Evolutionary conservation across 2,888 invertebrate genomes (phyloP).

Genomic region (Nudaria mundana): DNA sequence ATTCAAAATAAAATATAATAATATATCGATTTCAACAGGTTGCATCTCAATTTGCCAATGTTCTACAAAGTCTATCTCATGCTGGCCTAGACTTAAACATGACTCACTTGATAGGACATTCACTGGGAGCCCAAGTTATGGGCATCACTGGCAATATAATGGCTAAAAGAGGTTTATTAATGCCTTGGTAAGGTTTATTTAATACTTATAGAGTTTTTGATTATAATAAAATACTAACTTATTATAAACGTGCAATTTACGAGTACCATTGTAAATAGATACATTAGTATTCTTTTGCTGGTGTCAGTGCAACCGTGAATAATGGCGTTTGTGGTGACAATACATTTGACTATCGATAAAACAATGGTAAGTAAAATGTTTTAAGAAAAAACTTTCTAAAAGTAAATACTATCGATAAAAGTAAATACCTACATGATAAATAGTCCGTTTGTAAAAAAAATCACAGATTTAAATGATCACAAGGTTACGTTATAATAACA

Average conservation of each 20-base stretch:
- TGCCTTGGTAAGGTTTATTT: constrained; percentile 51
- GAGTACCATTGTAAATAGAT: too few species aligned
- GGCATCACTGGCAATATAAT: constrained; percentile 63
- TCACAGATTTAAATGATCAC: too few species aligned
- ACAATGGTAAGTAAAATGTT: too few species aligned
- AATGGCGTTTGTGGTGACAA: too few species aligned
- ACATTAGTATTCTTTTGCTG: too few species aligned
- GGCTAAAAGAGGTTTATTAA: constrained; percentile 38
- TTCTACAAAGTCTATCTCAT: constrained; percentile 45
- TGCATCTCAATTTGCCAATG: constrained; percentile 48
- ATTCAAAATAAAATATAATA: constrained; percentile 10
- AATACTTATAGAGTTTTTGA: neutral
- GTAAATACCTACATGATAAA: too few species aligned
- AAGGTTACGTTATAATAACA: too few species aligned
- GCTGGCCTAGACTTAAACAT: constrained; percentile 57
- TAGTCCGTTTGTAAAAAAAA: too few species aligned
- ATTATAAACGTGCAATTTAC: neutral
- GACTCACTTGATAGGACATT: constrained; percentile 65
- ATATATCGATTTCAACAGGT: constrained; percentile 40
- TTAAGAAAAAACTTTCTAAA: too few species aligned
- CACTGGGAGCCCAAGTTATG: constrained; percentile 67
- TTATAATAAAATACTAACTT: neutral
- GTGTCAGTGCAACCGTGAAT: too few species aligned
- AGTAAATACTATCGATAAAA: too few species aligned
- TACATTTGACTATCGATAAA: too few species aligned